phyloP scores from a whole-genome alignment of 1,140 invertebrate species.

The Drosophila serrata region DNA sequence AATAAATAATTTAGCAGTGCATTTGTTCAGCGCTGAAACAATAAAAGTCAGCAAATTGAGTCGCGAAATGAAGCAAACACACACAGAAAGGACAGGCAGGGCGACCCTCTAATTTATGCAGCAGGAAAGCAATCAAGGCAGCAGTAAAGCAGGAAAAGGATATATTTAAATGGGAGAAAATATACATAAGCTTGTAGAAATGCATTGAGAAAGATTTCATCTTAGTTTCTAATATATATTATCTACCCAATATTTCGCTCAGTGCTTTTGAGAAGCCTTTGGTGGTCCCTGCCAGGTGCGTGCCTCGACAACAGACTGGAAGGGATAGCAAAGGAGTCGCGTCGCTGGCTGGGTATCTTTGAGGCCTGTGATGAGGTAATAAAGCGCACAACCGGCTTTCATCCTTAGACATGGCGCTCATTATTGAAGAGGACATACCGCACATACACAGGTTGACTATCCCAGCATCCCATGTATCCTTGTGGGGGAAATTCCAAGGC shows the following conservation, averaged over 20 bases:
- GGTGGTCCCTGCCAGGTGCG: conserved; percentile 43
- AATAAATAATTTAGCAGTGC: conserved; percentile 79
- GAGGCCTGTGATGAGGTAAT: conserved; percentile 39
- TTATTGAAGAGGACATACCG: conserved; percentile 68
- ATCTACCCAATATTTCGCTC: neutral
- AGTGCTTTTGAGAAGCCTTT: neutral
- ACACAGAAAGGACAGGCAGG: neutral
- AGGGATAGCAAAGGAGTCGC: neutral
- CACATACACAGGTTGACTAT: conserved; percentile 40
- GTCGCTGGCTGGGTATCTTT: conserved; percentile 15
- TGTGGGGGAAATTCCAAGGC: conserved; percentile 66
- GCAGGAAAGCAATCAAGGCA: conserved; percentile 43
- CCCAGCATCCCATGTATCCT: conserved; percentile 20
- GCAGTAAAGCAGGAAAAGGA: neutral
- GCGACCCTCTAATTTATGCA: conserved; percentile 68
- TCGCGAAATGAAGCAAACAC: conserved; percentile 61
- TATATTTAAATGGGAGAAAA: neutral
- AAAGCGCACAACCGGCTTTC: conserved; percentile 55
- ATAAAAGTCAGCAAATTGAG: conserved; percentile 79
- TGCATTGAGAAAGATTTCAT: neutral
- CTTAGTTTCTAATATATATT: neutral
- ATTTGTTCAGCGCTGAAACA: conserved; percentile 57
- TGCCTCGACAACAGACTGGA: conserved; percentile 46
- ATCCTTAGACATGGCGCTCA: conserved; percentile 74
- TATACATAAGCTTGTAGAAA: neutral